Base-by-base conservation (phyloP, 2,888 invertebrate genomes). In the Drosophila setosimentum region DNA sequence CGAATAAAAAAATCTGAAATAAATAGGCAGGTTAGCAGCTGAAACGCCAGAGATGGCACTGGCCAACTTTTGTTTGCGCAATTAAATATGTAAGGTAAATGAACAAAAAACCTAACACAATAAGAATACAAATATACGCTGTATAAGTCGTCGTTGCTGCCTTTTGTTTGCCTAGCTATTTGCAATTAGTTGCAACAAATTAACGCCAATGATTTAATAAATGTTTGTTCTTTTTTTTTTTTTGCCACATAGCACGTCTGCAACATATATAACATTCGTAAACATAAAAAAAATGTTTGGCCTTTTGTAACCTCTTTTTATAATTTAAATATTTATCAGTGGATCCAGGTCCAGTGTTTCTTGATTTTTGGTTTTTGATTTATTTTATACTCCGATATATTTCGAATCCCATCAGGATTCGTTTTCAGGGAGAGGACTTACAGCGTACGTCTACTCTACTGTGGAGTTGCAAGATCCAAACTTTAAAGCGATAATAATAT, bases 181-280 rank as follows among this genome's bases (percentile, higher is more conserved):
- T 70, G 69, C 85, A 82, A 85, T 85, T 87, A 84, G 80, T 70
- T 82, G 80, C 89, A 80, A 80, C 82, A 84, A 89, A 82, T 87
- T 76, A 87, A 70, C 59, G 78, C 66, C 73, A 70, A 71, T 76
- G 82, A 83, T 72, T 78, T 69, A 70, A 49, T 57, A 57, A 71
- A 61, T 75, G 62, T 55, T 62, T 72, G 33, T 37, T 11, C 50
- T 61, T 68, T 62, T 70, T 50, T 62, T 68, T 48, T 53, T 67
- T 64, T 68, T 42, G 62, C 54, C 45, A 53, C 48, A 35, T 42
- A 75, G 68, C 33, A 48, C 30, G 55, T 64, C 13, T 58, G 54
- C 42, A 61, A 40, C 65, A 83, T 68, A 53, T 70, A 53, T 49
- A 74, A 70, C 74, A 70, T 80, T 80, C 68, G 70, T 49, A 45